A percentile compares a stretch with the other conserved stretches of the same genome.
Evolutionary conservation across 2,888 invertebrate genomes (phyloP).

Genomic region (Lithophane socia): DNA sequence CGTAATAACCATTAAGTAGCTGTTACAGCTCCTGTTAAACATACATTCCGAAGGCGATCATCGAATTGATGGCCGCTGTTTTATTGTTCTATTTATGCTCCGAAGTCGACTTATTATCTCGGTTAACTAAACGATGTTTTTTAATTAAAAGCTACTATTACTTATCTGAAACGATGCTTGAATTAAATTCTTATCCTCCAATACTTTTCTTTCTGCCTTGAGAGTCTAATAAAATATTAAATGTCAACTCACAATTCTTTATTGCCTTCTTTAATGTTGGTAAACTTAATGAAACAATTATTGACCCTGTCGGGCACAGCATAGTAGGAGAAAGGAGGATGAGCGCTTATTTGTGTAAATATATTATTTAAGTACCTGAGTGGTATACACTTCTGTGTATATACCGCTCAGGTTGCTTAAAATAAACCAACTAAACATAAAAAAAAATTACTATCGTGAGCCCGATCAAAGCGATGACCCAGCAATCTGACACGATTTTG

Average conservation of each 20-base stretch:
- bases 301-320: too few species aligned
- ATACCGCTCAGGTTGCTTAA: conserved; percentile 1
- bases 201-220: neutral
- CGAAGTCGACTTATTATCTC: conserved; percentile 34
- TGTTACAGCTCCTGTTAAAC: conserved; percentile 44
- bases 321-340: too few species aligned
- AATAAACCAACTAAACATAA: neutral
- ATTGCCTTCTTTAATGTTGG: too few species aligned
- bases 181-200: conserved; percentile 12
- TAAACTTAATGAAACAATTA: too few species aligned
- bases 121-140: conserved; percentile 42
- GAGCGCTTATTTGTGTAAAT: too few species aligned
- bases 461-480: conserved; percentile 4
- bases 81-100: conserved; percentile 33
- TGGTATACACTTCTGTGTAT: too few species aligned
- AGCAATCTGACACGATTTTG: conserved; percentile 4
- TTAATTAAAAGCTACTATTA: conserved; percentile 32
- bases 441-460: conserved; percentile 3
- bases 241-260: neutral
- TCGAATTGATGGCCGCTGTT: conserved; percentile 27
- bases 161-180: conserved; percentile 28
- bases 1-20: conserved; percentile 54
- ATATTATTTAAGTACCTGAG: too few species aligned
- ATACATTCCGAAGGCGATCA: conserved; percentile 25
- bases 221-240: conserved; percentile 16